Conservation (phyloP, 2,113 vertebrate genomes). For the Calyptommatus sinebrachiatus region DNA sequence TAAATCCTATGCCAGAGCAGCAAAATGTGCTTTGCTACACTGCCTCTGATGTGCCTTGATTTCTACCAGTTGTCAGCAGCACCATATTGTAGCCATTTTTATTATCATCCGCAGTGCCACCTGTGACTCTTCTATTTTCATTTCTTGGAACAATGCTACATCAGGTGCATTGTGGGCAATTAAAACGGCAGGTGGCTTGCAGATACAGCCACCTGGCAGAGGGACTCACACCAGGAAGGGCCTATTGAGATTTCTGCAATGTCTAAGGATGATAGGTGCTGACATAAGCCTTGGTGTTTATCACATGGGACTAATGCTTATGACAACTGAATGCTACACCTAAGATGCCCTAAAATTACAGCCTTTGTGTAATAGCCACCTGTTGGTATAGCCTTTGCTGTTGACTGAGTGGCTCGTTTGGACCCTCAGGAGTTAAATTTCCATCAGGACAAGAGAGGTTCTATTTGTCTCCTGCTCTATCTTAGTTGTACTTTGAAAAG, state of each 20-base stretch:
- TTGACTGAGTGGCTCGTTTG: no score
- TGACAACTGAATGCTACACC: not conserved
- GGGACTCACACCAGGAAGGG: no score
- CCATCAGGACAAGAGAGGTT: no score
- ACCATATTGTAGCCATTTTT: not conserved
- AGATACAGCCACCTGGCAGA: not conserved
- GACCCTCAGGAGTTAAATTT: no score
- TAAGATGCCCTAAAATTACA: not conserved
- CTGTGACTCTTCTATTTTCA: not conserved
- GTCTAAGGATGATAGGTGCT: not conserved
- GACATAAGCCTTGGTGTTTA: not conserved
- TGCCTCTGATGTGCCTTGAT: no score
- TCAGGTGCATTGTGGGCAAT: not conserved
- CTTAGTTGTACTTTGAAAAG: no score
- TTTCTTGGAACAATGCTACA: no score
- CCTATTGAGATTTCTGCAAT: not conserved
- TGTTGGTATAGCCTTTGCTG: not conserved
- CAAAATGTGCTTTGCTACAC: not conserved
- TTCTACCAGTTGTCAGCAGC: not conserved
- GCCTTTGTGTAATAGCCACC: not conserved
- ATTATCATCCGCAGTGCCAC: not conserved
- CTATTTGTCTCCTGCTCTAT: no score
- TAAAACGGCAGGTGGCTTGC: not conserved
- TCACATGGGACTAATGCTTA: no score
- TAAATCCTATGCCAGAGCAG: not conserved